phyloP scores from a whole-genome alignment of 1,140 invertebrate species.

The Diachasmimorpha longicaudata region DNA sequence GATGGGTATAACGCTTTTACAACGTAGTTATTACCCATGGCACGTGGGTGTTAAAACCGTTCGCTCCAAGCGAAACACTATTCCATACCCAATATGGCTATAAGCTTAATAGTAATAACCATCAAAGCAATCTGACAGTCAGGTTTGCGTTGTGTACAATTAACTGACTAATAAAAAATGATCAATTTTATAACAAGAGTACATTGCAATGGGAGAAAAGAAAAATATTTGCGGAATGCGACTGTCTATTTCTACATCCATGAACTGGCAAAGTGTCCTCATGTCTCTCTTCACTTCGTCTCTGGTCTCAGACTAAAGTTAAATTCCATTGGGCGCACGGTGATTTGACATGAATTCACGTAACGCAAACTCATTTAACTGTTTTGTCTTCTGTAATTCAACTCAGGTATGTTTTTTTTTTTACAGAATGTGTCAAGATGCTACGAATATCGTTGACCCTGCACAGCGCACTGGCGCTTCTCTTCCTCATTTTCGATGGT shows the following conservation, averaged over 20 bases:
- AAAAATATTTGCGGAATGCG: constrained; percentile 40
- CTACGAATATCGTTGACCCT: constrained; percentile 46
- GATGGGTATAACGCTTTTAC: background rate
- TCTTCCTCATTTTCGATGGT: constrained; percentile 40
- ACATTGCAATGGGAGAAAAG: background rate
- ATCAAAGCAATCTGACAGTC: background rate
- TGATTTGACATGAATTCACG: constrained; percentile 17
- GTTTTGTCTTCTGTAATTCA: background rate
- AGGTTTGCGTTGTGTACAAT: background rate
- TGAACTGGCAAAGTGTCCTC: background rate
- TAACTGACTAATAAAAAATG: background rate
- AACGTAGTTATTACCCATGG: background rate
- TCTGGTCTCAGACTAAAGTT: background rate
- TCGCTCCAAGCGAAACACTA: background rate
- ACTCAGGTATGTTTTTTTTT: background rate
- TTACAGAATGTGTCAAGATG: constrained; percentile 51
- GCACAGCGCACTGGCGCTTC: constrained; percentile 43
- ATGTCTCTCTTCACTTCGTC: background rate
- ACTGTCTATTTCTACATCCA: constrained; percentile 58
- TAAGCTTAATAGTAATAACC: constrained; percentile 13
- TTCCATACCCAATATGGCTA: constrained; percentile 5
- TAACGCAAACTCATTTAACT: background rate
- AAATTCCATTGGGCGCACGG: background rate
- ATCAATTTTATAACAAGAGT: too few species aligned
- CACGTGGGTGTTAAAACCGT: constrained; percentile 9